phyloP scores from a whole-genome alignment of 1,140 invertebrate species.

The Phortica variegata region DNA sequence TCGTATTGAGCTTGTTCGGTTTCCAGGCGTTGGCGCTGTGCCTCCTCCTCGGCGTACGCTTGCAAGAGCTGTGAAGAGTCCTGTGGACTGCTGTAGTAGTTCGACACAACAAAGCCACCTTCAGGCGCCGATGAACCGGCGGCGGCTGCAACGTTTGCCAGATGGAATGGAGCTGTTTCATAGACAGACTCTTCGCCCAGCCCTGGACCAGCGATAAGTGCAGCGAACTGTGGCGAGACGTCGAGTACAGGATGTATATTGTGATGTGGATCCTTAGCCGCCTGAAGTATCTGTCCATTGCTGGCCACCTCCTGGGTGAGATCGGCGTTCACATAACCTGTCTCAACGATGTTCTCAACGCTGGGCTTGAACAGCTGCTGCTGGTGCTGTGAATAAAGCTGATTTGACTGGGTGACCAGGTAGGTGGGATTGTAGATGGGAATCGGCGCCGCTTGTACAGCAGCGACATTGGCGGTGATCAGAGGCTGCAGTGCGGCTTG shows the following conservation, averaged over 20 bases:
- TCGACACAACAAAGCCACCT: conserved; percentile 49
- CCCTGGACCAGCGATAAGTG: conserved; percentile 42
- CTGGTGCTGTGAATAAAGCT: conserved; percentile 48
- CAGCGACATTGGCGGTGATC: conserved; percentile 28
- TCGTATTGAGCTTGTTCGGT: conserved; percentile 40
- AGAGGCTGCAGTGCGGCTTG: conserved; percentile 28
- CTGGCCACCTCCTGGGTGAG: conserved; percentile 53
- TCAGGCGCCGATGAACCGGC: conserved; percentile 26
- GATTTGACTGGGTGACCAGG: conserved; percentile 52
- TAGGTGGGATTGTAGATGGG: conserved; percentile 56
- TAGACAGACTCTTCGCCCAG: conserved; percentile 32
- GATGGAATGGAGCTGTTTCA: conserved; percentile 38
- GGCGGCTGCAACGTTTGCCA: conserved; percentile 33
- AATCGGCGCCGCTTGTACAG: conserved; percentile 31
- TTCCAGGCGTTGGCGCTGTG: conserved; percentile 36
- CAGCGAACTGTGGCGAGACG: conserved; percentile 41
- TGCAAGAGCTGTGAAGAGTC: conserved; percentile 42
- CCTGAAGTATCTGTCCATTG: conserved; percentile 51
- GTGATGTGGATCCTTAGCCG: conserved; percentile 48
- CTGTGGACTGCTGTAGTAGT: conserved; percentile 42
- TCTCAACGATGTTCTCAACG: conserved; percentile 31
- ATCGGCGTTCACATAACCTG: conserved; percentile 44
- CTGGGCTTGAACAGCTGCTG: conserved; percentile 52
- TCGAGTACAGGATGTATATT: conserved; percentile 47
- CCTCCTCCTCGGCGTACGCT: conserved; percentile 45